Evolutionary conservation across 1,140 invertebrate genomes (phyloP).

Genomic region (Meteorus sp.): DNA sequence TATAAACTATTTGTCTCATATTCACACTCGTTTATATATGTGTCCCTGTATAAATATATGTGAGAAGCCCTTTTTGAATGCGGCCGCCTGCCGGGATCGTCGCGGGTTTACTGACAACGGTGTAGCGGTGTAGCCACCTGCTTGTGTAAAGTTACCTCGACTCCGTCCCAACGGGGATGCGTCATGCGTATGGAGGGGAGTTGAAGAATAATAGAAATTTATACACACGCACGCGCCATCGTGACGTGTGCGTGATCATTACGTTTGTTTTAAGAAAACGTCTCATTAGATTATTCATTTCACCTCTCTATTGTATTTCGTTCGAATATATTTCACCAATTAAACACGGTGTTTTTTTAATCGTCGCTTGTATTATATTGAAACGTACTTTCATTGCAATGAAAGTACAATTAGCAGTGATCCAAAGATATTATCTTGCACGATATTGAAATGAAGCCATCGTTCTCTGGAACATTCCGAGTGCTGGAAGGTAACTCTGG

Average conservation of each 20-base stretch:
- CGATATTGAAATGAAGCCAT: too few relatives aligned
- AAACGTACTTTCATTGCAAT: too few relatives aligned
- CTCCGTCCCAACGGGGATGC: too few relatives aligned
- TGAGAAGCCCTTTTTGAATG: slow-evolving; percentile 1
- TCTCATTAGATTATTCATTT: not conserved
- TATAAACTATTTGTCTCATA: too few relatives aligned
- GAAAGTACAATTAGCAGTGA: too few relatives aligned
- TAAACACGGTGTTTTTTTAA: too few relatives aligned
- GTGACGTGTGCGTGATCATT: slow-evolving; percentile 18
- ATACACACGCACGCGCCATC: slow-evolving; percentile 34
- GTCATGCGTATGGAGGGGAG: slow-evolving; percentile 40
- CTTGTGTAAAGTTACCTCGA: slow-evolving; percentile 46
- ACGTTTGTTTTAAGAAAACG: not conserved
- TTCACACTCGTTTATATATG: not conserved
- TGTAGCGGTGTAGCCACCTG: slow-evolving; percentile 47
- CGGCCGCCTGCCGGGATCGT: slow-evolving; percentile 44
- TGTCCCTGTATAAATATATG: not conserved
- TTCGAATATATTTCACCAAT: too few relatives aligned
- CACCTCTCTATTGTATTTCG: not conserved
- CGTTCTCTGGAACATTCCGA: too few relatives aligned
- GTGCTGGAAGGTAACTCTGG: too few relatives aligned
- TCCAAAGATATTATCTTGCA: too few relatives aligned
- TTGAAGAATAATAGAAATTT: slow-evolving; percentile 28
- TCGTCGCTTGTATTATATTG: too few relatives aligned
- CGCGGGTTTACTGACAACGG: slow-evolving; percentile 53